Evolutionary conservation across 2,113 vertebrate genomes (phyloP), one percentile per base, ranked within the genome.

Genomic region (Eolophus roseicapilla): DNA sequence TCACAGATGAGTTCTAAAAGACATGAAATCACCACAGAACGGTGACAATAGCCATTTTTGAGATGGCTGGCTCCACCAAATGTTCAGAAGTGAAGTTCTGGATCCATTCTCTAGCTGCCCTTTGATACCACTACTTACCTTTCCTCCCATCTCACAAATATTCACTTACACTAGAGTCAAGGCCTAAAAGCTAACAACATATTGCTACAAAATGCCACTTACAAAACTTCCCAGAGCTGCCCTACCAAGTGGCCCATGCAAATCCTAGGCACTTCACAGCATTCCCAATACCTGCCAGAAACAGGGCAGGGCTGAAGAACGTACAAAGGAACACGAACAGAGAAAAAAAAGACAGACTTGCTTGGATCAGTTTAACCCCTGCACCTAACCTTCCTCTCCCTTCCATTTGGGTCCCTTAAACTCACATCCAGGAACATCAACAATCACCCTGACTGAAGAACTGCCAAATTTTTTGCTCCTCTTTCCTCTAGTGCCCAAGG

Each of bases 111-210:
- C 20, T 11, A 23, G 10, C 35, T 67, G 25, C 11, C 21, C 8
- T 83, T n/a, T 37, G 23, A 59, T 17, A 65, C 39, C 50, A 49
- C 64, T n/a, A 7, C 50, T 46, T 41, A 31, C 27, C 33, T 47
- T 65, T 88, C 60, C 23, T 77, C 29, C 21, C 25, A 20, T 14
- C 59, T 76, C 52, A 46, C 12, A 52, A 31, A 4, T 10, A 7
- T 57, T 62, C 37, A 2, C 18, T 59, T 43, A 21, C 2, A 3
- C 57, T 24, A 19, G 4, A 49, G 57, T 10, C 17, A 65, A n/a
- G 5, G 27, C 39, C 44, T 52, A 39, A 49, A 74, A 62, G 7
- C 6, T 49, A 37, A 39, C 0, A 2, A 47, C 0, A 2, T n/a
- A 57, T 37, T 33, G 27, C 35, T 63, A 16, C 7, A 24, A 73